Conservation (phyloP, 2,113 vertebrate genomes). For the Cricetomys ansorgei region DNA sequence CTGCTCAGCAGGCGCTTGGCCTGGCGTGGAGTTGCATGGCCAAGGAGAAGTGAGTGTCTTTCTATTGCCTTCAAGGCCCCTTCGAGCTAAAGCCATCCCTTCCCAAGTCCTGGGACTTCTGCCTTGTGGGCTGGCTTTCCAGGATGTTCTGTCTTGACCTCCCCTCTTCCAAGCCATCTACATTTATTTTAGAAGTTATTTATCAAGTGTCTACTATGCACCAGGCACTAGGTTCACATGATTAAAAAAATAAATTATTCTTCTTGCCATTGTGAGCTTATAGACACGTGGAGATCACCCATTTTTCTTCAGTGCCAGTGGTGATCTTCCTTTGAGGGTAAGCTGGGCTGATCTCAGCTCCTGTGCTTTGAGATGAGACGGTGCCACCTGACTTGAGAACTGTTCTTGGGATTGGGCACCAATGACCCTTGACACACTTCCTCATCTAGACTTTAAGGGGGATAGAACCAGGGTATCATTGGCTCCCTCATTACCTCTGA, state of each 20-base stretch:
- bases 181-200: slow-evolving; percentile 11
- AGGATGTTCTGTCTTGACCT: not conserved
- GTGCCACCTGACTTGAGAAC: not conserved
- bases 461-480: not conserved
- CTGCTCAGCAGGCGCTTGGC: not conserved
- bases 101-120: not conserved
- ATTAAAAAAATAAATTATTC: not conserved
- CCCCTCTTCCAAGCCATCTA: not conserved
- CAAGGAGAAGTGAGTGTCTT: not conserved
- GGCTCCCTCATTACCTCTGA: not conserved
- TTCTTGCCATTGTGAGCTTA: not conserved
- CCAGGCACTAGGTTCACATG: not conserved
- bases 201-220: not conserved
- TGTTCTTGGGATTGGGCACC: not conserved
- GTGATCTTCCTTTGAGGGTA: not conserved
- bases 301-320: not conserved
- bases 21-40: not conserved
- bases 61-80: not conserved
- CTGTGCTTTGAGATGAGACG: not conserved
- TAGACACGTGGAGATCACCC: not conserved
- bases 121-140: not conserved
- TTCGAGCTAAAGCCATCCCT: not conserved
- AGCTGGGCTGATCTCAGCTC: not conserved
- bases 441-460: not conserved
- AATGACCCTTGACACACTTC: not conserved